Conservation (phyloP, 1,140 invertebrate species). For the Drosophila littoralis region DNA sequence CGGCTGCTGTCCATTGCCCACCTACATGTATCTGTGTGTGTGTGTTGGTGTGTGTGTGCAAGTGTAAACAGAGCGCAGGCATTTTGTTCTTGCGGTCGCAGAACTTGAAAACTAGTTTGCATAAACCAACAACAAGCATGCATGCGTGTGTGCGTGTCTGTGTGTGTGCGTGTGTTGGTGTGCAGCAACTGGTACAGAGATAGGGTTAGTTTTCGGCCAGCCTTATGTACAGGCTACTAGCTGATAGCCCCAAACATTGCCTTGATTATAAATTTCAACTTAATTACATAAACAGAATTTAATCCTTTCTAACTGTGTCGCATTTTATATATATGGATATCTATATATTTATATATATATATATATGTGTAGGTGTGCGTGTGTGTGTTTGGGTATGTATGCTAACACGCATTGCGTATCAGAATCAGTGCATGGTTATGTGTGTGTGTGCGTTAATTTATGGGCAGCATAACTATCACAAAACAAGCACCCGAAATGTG, state of each 20-base stretch:
- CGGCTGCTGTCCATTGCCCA: conserved; percentile 43
- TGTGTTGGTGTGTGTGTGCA: not conserved
- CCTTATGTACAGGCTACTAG: conserved; percentile 5
- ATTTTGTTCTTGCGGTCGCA: conserved; percentile 71
- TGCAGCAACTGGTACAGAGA: conserved; percentile 3
- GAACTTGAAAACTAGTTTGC: conserved; percentile 78
- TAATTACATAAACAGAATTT: conserved; percentile 83
- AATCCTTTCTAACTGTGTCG: conserved; percentile 80
- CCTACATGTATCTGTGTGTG: conserved; percentile 3
- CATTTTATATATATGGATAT: conserved; percentile 41
- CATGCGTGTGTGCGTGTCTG: not conserved
- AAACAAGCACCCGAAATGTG: conserved; percentile 37
- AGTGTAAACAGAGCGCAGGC: conserved; percentile 17
- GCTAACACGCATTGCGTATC: conserved; percentile 52
- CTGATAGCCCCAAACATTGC: conserved; percentile 51
- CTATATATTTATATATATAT: conserved; percentile 16
- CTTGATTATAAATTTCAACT: conserved; percentile 83
- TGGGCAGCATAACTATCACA: conserved; percentile 73
- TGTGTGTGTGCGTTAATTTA: conserved; percentile 70
- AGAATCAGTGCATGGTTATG: conserved; percentile 20
- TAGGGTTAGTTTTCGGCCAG: not conserved
- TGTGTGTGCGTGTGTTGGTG: conserved; percentile 18
- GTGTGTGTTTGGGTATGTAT: conserved; percentile 13
- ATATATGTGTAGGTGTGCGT: conserved; percentile 5
- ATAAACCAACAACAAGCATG: conserved; percentile 62